Percentiles rank a stretch among this genome's conserved stretches.
These are phyloP conservation scores for Eonycteris spelaea DNA, from an alignment of 2,113 vertebrate genomes.

Conservation along the genomic window DNA sequence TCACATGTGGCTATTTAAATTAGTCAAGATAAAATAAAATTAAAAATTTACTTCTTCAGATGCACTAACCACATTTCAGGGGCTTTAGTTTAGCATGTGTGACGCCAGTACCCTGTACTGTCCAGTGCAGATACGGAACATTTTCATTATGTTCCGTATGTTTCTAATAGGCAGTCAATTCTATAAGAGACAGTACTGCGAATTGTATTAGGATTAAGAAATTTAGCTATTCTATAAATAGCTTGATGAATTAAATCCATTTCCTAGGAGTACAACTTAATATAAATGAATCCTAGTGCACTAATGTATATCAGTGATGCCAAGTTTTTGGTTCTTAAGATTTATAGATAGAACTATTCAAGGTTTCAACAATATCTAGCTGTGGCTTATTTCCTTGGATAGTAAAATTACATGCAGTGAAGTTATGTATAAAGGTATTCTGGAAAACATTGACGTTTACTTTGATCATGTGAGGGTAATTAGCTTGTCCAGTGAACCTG, in stretches of 20 bases:
- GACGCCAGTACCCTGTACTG: not conserved
- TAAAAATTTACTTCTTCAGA: not conserved
- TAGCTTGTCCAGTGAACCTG: not conserved
- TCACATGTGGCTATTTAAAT: not conserved
- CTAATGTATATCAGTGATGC: not conserved
- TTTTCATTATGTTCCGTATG: not conserved
- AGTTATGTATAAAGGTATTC: not conserved
- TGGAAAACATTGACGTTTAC: not conserved
- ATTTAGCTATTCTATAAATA: not conserved
- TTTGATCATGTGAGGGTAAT: not conserved
- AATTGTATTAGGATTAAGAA: not conserved
- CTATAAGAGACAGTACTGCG: not conserved
- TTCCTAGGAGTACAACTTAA: not conserved
- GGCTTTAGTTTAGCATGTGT: not conserved
- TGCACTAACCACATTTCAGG: not conserved
- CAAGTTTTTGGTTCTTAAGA: not conserved
- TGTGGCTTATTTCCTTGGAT: slow-evolving; percentile 22
- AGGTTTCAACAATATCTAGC: not conserved
- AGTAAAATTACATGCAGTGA: slow-evolving; percentile 10
- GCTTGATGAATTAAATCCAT: not conserved
- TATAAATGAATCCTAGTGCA: not conserved
- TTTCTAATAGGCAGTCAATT: not conserved
- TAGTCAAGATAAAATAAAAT: slow-evolving; percentile 24
- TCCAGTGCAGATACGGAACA: not conserved
- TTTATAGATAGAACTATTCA: not conserved